Evolutionary conservation across 1,140 invertebrate species (phyloP).

Genomic region (Triops longicaudatus): DNA sequence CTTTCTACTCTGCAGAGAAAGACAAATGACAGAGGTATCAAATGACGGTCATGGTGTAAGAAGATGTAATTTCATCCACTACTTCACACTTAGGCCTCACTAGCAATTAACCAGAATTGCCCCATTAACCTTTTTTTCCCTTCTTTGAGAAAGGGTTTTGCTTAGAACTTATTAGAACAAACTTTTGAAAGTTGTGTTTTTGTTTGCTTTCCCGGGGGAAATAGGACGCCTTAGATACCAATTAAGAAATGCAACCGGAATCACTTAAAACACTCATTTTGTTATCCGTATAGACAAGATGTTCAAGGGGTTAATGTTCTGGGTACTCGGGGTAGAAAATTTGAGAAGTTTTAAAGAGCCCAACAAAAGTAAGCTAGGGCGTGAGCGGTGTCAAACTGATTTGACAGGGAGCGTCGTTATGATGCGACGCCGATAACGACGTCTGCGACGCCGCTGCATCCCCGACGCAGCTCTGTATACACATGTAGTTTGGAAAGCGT

Average conservation of each 20-base stretch:
- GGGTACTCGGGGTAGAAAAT: neutral
- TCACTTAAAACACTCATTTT: neutral
- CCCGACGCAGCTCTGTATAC: conserved; percentile 1
- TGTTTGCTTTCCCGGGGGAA: neutral
- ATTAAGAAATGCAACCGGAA: neutral
- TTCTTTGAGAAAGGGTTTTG: neutral
- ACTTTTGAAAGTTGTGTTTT: neutral
- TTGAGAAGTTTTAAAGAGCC: neutral
- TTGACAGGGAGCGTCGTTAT: neutral
- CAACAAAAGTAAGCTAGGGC: neutral
- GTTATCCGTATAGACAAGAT: neutral
- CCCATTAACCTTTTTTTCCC: neutral
- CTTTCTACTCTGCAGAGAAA: neutral
- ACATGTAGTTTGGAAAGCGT: neutral
- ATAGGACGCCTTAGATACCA: neutral
- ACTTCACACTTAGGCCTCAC: conserved; percentile 14
- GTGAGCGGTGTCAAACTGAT: conserved; percentile 6
- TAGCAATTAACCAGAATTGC: conserved; percentile 15
- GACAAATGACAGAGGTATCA: conserved; percentile 15
- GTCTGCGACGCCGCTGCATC: conserved; percentile 13
- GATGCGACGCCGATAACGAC: conserved; percentile 6
- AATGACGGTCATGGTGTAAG: conserved; percentile 7
- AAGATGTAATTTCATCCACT: conserved; percentile 12
- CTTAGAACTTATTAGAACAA: neutral
- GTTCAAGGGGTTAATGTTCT: neutral